These are phyloP conservation scores for Anolis sagrei DNA, from an alignment of 2,113 vertebrate genomes.

Conservation along the genomic window DNA sequence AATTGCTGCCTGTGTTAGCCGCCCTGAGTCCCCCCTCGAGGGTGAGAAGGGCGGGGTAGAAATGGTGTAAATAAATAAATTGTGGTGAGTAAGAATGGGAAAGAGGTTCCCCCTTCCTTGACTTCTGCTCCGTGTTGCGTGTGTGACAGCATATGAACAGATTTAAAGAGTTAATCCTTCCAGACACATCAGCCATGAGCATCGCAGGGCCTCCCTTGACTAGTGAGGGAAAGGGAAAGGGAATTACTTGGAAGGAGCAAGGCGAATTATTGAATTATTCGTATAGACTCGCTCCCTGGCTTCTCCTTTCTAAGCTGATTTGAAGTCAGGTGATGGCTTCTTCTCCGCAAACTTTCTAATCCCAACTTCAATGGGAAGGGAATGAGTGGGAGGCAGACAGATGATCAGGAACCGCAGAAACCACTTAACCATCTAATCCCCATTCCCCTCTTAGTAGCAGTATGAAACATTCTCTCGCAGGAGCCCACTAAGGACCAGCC, in stretches of 20 bases:
- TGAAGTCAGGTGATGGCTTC: conserved; percentile 25
- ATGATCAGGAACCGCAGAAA: neutral
- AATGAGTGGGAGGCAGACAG: conserved; percentile 16
- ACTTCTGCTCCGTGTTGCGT: neutral
- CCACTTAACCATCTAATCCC: neutral
- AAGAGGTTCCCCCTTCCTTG: too few species aligned
- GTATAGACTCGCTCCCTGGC: neutral
- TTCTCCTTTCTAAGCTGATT: conserved; percentile 19
- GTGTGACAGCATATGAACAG: neutral
- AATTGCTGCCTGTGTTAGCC: too few species aligned
- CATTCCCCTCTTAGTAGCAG: neutral
- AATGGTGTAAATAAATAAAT: too few species aligned
- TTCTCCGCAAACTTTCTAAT: conserved; percentile 30
- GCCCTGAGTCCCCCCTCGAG: too few species aligned
- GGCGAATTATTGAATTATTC: conserved; percentile 14
- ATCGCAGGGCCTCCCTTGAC: neutral
- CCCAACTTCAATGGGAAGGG: conserved; percentile 2
- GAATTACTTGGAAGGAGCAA: neutral
- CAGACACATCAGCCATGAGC: neutral
- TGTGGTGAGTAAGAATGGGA: neutral
- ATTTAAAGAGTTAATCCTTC: conserved; percentile 12
- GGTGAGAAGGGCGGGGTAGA: too few species aligned
- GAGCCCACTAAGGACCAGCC: neutral
- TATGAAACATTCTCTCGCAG: neutral
- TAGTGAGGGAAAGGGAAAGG: neutral